Conservation (phyloP, 1,140 invertebrate genomes). For the Trialeurodes vaporariorum region DNA sequence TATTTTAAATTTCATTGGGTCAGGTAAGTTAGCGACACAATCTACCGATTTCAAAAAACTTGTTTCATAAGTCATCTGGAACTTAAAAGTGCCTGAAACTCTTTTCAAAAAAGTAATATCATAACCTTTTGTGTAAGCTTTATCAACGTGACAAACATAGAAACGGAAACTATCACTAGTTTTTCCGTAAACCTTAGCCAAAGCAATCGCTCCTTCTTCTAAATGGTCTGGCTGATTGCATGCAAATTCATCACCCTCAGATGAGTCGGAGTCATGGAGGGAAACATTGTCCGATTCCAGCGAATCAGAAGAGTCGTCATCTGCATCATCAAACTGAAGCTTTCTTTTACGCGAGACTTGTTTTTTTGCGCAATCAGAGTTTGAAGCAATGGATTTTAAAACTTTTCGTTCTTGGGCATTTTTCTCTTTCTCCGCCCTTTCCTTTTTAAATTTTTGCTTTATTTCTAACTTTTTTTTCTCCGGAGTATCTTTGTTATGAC, state of each 20-base stretch:
- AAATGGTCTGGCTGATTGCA: background rate
- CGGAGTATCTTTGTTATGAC: constrained; percentile 13
- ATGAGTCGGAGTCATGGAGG: background rate
- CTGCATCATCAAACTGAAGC: background rate
- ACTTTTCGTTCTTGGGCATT: background rate
- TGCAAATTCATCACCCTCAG: background rate
- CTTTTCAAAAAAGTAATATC: background rate
- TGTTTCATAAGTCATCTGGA: background rate
- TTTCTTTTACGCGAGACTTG: background rate
- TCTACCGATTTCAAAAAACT: background rate
- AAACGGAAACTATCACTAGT: background rate
- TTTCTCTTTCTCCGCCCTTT: background rate
- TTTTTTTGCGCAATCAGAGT: background rate
- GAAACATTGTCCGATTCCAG: background rate
- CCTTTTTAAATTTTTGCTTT: background rate
- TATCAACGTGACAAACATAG: background rate
- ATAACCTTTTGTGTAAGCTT: background rate
- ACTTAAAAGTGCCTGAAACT: background rate
- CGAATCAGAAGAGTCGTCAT: background rate
- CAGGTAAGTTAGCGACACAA: background rate
- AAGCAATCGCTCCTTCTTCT: background rate
- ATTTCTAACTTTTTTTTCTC: background rate
- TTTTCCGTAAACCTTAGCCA: background rate
- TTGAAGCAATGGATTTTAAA: background rate
- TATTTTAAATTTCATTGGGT: background rate